A percentile compares a stretch with the other conserved stretches of the same genome.
Conservation (phyloP, 2,113 vertebrate species). For the Lophura nycthemera region DNA sequence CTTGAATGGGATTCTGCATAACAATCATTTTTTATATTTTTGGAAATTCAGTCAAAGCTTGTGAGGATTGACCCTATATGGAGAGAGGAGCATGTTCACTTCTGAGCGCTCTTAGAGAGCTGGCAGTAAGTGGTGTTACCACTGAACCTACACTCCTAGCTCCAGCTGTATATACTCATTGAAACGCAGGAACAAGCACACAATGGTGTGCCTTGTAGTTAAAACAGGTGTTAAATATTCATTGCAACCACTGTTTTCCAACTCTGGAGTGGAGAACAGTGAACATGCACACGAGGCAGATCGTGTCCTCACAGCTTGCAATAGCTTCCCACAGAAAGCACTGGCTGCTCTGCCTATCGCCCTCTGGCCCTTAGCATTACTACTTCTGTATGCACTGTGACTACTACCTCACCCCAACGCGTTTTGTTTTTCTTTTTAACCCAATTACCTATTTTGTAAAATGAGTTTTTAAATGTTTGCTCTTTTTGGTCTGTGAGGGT, state of each 20-base stretch:
- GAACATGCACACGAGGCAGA: rapidly evolving
- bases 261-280: rapidly evolving
- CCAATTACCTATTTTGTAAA: constrained; percentile 45
- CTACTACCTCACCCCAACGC: constrained; percentile 55
- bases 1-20: neutral
- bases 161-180: neutral
- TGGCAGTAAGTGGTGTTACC: neutral
- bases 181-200: rapidly evolving
- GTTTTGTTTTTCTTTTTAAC: constrained; percentile 25
- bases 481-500: constrained; percentile 17
- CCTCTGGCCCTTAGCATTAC: neutral
- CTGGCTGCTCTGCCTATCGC: neutral
- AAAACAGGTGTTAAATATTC: rapidly evolving
- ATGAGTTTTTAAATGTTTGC: constrained; percentile 2
- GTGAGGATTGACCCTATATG: neutral
- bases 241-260: neutral
- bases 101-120: neutral
- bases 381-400: constrained; percentile 56
- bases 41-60: neutral
- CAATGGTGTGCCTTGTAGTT: rapidly evolving
- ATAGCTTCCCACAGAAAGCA: neutral
- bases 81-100: neutral
- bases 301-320: neutral
- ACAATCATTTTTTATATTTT: neutral
- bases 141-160: neutral